Evolutionary conservation across 2,113 vertebrate species (phyloP), one percentile per base, ranked within the genome.

Genomic region (Poeciliopsis retropinna): DNA sequence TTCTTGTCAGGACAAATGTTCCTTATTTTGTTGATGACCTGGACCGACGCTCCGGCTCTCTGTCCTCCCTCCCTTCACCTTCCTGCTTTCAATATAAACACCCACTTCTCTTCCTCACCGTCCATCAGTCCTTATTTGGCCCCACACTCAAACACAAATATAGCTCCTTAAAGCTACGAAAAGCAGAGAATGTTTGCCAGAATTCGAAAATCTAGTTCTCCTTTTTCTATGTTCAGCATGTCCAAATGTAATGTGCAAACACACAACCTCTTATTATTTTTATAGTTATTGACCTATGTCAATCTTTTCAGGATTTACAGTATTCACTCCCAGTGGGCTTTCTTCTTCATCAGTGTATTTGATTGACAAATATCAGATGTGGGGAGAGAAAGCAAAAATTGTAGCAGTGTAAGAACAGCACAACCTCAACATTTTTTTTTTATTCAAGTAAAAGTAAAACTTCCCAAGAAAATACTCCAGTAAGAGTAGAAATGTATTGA

Each of bases 1-100:
- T 73, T 61, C 75, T 80, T 80, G 78, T 82, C 76, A 79, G 76
- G 78, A 87, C 67, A 81, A 89, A 92, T 86, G 82, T 72, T 75
- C 67, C 39, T 29, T 74, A 67, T 88, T 83, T 67, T 47, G 44
- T 67, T 74, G 74, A 78, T 65, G 70, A 51, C 60, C 67, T 34
- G 72, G 81, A 73, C 65, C 51, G 67, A 88, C 71, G 75, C 54
- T 67, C 34, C n/a, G 60, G 32, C 39, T 29, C 47, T 57, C 81
- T 67, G 44, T 67, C 73, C 60, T 39, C 27, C 13, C 34, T 44
- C 12, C 73, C 64, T 31, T 22, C 8, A 31, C 61, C 29, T 63
- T 63, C 30, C 29, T n/a, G 25, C 14, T 63, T 63, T 10, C 32
- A 31, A 63, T 22, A 63, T 63, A 32, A 63, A 63, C 15, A 31